Conservation (phyloP, 2,888 invertebrate species). For the Zeuzera pyrina region DNA sequence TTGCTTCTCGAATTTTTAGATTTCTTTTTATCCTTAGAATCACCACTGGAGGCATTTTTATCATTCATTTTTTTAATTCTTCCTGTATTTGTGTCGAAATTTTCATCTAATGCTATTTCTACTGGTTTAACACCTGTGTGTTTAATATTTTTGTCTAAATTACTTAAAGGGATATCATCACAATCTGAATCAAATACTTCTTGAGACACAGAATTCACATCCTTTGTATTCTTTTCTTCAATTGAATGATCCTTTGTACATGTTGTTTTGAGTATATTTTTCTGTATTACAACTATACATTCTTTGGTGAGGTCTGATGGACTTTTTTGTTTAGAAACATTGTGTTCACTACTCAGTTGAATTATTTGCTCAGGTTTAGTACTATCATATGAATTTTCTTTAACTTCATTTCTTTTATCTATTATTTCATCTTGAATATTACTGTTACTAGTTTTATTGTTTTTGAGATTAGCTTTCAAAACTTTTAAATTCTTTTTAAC, state of each 20-base stretch:
- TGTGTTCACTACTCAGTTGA: conserved; percentile 1
- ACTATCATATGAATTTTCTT: conserved; percentile 3
- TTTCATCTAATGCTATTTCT: conserved; percentile 6
- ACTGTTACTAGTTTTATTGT: not conserved
- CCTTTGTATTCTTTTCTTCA: conserved; percentile 3
- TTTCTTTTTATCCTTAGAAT: conserved; percentile 13
- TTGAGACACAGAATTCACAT: conserved; percentile 23
- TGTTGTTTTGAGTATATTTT: conserved; percentile 41
- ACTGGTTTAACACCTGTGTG: not conserved
- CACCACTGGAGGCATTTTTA: conserved; percentile 26
- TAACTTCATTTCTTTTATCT: conserved; percentile 14
- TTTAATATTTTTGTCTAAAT: conserved; percentile 28
- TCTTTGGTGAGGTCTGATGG: conserved; percentile 58
- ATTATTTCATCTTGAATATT: not conserved
- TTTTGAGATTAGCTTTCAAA: not conserved
- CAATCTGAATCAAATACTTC: conserved; percentile 44
- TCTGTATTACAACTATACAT: conserved; percentile 59
- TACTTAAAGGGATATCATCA: conserved; percentile 45
- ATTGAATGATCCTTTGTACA: conserved; percentile 9
- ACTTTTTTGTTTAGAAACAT: conserved; percentile 15
- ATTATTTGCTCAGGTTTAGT: too few relatives aligned
- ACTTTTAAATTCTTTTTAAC: not conserved
- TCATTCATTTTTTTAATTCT: conserved; percentile 22
- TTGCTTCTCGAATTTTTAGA: conserved; percentile 3
- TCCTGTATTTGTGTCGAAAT: conserved; percentile 6